Percentiles rank a stretch among this genome's conserved stretches.
Conservation (phyloP, 2,888 invertebrate genomes). For the Sarcophaga subvicina region DNA sequence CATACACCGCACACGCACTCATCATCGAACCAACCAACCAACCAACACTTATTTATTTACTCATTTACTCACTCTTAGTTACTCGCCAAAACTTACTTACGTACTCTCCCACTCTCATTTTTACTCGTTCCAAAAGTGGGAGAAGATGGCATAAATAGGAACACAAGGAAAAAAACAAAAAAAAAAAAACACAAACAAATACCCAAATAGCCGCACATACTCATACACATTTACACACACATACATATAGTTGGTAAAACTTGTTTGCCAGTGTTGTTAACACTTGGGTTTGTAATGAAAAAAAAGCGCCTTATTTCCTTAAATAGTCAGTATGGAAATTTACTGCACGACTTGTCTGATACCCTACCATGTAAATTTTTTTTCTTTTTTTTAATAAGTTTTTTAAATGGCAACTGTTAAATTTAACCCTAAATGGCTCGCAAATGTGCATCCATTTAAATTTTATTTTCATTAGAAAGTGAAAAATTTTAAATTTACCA, state of each 20-base stretch:
- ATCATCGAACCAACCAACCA: background rate
- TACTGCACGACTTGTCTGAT: no score
- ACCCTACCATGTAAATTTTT: no score
- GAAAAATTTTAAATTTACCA: no score
- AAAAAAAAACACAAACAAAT: background rate
- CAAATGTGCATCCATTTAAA: no score
- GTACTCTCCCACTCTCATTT: conserved; percentile 42
- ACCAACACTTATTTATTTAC: conserved; percentile 14
- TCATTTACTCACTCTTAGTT: conserved; percentile 28
- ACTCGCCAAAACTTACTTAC: conserved; percentile 20
- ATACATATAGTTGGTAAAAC: background rate
- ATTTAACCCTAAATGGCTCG: no score
- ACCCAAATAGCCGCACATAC: conserved; percentile 16
- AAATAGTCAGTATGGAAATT: no score
- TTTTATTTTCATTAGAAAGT: no score
- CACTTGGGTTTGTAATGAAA: background rate
- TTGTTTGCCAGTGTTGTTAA: conserved; percentile 11
- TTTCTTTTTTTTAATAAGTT: no score
- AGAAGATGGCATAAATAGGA: conserved; percentile 1
- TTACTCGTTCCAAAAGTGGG: conserved; percentile 21
- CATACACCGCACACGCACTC: background rate
- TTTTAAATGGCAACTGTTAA: no score
- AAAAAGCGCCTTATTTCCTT: background rate
- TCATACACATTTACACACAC: conserved; percentile 1
- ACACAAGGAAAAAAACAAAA: background rate